Conservation (phyloP, 2,113 vertebrate species). For the Chascanopsetta lugubris region DNA sequence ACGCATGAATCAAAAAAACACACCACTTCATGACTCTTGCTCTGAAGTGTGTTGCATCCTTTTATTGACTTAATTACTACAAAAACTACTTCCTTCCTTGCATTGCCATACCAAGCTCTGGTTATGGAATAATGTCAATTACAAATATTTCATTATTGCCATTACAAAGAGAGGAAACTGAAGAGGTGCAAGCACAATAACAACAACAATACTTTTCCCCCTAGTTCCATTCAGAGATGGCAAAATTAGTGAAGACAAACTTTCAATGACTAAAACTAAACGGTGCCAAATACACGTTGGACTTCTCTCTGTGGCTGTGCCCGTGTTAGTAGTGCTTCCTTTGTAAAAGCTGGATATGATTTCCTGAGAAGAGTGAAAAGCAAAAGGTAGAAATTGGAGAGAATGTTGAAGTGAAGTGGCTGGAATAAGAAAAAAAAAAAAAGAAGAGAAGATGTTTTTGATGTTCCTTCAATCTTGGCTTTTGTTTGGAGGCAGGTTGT, state of each 20-base stretch:
- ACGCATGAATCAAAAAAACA: background rate
- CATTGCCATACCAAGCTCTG: background rate
- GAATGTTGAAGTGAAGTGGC: conserved; percentile 19
- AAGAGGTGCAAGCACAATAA: conserved; percentile 20
- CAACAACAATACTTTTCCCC: background rate
- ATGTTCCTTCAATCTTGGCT: background rate
- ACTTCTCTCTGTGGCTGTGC: background rate
- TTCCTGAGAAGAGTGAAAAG: conserved; percentile 56
- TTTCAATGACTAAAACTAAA: conserved; percentile 25
- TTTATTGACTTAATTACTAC: conserved; percentile 51
- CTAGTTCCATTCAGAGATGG: background rate
- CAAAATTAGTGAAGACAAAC: conserved; percentile 10
- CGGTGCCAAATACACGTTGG: conserved; percentile 8
- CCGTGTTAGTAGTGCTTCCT: conserved; percentile 38
- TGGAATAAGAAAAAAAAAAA: conserved; percentile 19
- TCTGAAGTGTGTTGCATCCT: conserved; percentile 11
- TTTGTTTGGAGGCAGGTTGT: background rate
- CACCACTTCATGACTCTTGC: background rate
- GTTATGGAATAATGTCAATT: background rate
- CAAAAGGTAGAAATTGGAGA: conserved; percentile 7
- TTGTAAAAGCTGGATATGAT: conserved; percentile 20
- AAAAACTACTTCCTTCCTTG: too few relatives aligned
- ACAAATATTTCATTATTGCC: conserved; percentile 23
- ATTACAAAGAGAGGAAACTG: conserved; percentile 27
- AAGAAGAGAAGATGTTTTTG: background rate